Percentiles rank a stretch among this genome's conserved stretches.
These are phyloP conservation scores for Tineola bisselliella DNA, from an alignment of 2,888 invertebrate genomes.

Conservation along the genomic window DNA sequence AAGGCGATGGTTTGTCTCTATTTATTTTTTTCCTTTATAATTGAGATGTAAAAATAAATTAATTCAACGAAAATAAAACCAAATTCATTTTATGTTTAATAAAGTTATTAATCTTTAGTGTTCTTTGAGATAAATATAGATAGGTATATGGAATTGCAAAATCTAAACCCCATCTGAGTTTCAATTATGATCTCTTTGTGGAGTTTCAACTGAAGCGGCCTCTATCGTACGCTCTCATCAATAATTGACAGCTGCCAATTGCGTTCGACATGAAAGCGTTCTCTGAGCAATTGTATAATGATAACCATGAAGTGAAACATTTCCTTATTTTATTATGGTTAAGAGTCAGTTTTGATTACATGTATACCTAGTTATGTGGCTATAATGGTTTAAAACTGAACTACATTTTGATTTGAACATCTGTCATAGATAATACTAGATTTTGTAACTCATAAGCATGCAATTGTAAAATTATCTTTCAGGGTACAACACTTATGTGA, in stretches of 20 bases:
- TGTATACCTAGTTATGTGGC: background rate
- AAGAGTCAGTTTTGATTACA: background rate
- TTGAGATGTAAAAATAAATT: too few species aligned
- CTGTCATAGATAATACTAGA: too few species aligned
- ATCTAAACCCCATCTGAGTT: background rate
- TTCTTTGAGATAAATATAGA: too few species aligned
- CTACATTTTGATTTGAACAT: background rate
- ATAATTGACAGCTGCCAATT: constrained; percentile 6
- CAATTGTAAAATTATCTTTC: too few species aligned
- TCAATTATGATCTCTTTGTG: background rate
- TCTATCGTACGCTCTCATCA: constrained; percentile 1
- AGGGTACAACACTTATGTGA: too few species aligned
- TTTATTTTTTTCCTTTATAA: background rate
- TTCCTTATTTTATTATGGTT: background rate
- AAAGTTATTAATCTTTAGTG: too few species aligned
- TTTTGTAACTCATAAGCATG: too few species aligned
- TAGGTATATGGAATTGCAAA: background rate
- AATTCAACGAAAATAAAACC: too few species aligned
- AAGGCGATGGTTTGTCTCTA: background rate
- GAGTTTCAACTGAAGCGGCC: background rate
- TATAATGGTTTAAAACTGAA: background rate
- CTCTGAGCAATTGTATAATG: background rate
- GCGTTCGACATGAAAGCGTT: background rate
- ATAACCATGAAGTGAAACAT: background rate
- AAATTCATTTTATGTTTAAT: too few species aligned